Evolutionary conservation across 2,888 invertebrate species (phyloP).

Genomic region (Thumatha senex): DNA sequence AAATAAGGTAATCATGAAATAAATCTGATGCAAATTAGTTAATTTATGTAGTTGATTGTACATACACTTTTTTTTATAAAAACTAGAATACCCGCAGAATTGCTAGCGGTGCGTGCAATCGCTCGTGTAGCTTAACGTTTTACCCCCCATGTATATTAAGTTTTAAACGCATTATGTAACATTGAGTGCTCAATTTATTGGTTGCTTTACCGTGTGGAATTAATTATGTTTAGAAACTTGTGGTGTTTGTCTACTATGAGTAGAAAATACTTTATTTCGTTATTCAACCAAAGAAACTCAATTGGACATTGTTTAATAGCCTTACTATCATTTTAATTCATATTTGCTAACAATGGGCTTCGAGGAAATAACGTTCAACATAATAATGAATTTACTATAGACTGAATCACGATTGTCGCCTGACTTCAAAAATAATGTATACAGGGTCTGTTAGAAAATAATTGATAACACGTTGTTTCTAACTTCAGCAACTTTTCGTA

Average conservation of each 20-base stretch:
- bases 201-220: constrained; percentile 53
- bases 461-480: too few species aligned
- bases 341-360: too few species aligned
- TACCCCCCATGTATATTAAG: constrained; percentile 39
- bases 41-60: constrained; percentile 49
- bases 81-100: constrained; percentile 35
- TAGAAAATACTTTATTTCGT: constrained; percentile 11
- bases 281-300: not conserved
- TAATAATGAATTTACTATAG: too few species aligned
- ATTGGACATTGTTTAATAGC: too few species aligned
- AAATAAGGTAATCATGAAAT: constrained; percentile 10
- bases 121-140: constrained; percentile 18
- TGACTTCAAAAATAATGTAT: too few species aligned
- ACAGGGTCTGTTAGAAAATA: too few species aligned
- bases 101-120: constrained; percentile 10
- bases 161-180: constrained; percentile 41
- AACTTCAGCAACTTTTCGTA: too few species aligned
- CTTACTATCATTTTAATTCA: too few species aligned
- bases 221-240: constrained; percentile 42
- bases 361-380: too few species aligned
- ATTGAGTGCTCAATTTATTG: constrained; percentile 72
- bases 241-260: constrained; percentile 26
- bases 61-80: constrained; percentile 52
- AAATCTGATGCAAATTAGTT: constrained; percentile 12
- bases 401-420: too few species aligned